These are phyloP conservation scores for Mustela nigripes DNA, from an alignment of 2,113 vertebrate genomes.

Conservation along the genomic window DNA sequence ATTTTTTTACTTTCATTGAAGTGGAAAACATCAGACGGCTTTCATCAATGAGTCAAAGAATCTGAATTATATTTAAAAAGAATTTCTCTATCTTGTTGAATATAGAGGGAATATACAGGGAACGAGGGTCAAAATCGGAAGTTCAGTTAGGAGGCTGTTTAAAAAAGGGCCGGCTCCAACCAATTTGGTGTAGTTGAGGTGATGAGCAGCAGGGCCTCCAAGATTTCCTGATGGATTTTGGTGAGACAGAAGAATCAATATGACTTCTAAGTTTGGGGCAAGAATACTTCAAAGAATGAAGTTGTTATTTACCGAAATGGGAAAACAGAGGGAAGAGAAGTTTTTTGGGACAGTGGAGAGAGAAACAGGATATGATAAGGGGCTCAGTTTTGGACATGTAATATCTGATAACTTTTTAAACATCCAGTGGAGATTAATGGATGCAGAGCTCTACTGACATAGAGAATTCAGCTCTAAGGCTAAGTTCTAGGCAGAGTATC, in stretches of 20 bases:
- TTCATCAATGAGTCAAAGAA: neutral
- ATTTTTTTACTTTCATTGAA: slow-evolving; percentile 1
- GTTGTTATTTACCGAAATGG: neutral
- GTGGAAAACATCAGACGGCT: neutral
- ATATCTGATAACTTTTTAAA: neutral
- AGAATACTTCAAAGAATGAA: neutral
- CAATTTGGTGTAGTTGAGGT: neutral
- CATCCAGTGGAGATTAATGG: neutral
- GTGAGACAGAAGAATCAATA: neutral
- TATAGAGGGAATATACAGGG: neutral
- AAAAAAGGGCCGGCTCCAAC: neutral
- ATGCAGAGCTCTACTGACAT: neutral
- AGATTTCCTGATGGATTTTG: neutral
- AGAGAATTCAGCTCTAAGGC: neutral
- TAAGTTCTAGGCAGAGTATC: neutral
- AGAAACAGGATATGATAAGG: neutral
- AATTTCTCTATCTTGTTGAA: neutral
- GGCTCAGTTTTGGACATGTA: neutral
- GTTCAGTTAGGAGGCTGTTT: neutral
- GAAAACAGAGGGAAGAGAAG: neutral
- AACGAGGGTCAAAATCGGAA: neutral
- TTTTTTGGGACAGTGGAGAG: neutral
- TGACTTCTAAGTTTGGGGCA: neutral
- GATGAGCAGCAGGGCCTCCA: neutral
- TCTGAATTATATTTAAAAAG: neutral